A percentile compares a stretch with the other conserved stretches of the same genome.
Evolutionary conservation across 2,113 vertebrate species (phyloP).

Genomic region (Coreoperca whiteheadi): DNA sequence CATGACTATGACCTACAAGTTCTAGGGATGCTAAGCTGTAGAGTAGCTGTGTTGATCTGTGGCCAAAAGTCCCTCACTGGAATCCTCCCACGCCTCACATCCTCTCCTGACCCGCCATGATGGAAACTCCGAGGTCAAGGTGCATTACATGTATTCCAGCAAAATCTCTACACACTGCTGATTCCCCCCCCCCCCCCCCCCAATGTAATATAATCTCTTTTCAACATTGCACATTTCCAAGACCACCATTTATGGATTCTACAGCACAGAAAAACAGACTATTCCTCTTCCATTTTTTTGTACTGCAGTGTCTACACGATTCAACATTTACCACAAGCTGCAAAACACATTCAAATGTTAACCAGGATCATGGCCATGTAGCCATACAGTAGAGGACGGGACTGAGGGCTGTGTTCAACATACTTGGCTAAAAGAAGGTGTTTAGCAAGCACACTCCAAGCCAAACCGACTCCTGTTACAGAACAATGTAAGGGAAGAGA

Average conservation of each 20-base stretch:
- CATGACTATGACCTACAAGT: background rate
- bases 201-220: too few species aligned
- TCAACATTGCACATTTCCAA: background rate
- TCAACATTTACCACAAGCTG: background rate
- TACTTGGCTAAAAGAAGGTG: background rate
- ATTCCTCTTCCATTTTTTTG: background rate
- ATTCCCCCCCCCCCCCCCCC: too few species aligned
- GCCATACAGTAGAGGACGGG: background rate
- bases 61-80: background rate
- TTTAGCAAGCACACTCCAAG: background rate
- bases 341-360: background rate
- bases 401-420: background rate
- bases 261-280: background rate
- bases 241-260: background rate
- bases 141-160: background rate
- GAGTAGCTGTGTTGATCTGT: background rate
- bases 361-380: background rate
- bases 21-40: background rate
- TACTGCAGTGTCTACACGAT: background rate
- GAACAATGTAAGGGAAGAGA: background rate
- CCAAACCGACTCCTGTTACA: background rate
- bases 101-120: background rate
- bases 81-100: background rate
- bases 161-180: background rate
- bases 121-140: slow-evolving; percentile 2